phyloP scores from a whole-genome alignment of 2,888 invertebrate species.

The Pecten maximus region DNA sequence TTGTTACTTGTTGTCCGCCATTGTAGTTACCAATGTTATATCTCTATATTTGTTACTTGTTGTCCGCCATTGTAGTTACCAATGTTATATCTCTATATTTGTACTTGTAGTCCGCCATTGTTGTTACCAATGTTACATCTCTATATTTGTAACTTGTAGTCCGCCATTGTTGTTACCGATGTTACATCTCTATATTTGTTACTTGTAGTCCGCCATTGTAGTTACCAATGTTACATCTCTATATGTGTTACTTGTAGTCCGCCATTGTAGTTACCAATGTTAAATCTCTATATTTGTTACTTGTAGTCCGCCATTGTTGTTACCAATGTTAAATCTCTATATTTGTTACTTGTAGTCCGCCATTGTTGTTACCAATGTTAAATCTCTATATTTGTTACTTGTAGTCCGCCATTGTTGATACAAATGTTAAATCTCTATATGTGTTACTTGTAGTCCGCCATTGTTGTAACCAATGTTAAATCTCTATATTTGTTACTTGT shows the following conservation, averaged over 20 bases:
- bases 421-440: too few species aligned
- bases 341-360: slow-evolving; percentile 44
- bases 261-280: slow-evolving; percentile 43
- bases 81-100: too few species aligned
- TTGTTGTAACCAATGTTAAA: too few species aligned
- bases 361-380: slow-evolving; percentile 43
- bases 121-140: too few species aligned
- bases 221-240: too few species aligned
- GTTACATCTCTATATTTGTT: too few species aligned
- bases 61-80: slow-evolving; percentile 48
- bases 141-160: slow-evolving; percentile 43
- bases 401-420: slow-evolving; percentile 47
- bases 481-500: slow-evolving; percentile 14
- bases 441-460: slow-evolving; percentile 43
- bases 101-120: slow-evolving; percentile 45
- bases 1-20: slow-evolving; percentile 42
- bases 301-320: slow-evolving; percentile 47
- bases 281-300: too few species aligned
- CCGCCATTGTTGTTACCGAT: slow-evolving; percentile 44
- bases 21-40: slow-evolving; percentile 46
- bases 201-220: slow-evolving; percentile 45
- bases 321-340: too few species aligned
- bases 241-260: slow-evolving; percentile 44
- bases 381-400: slow-evolving; percentile 31
- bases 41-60: slow-evolving; percentile 14